Evolutionary conservation across 2,888 invertebrate species (phyloP).

Genomic region (Tribolium freemani): DNA sequence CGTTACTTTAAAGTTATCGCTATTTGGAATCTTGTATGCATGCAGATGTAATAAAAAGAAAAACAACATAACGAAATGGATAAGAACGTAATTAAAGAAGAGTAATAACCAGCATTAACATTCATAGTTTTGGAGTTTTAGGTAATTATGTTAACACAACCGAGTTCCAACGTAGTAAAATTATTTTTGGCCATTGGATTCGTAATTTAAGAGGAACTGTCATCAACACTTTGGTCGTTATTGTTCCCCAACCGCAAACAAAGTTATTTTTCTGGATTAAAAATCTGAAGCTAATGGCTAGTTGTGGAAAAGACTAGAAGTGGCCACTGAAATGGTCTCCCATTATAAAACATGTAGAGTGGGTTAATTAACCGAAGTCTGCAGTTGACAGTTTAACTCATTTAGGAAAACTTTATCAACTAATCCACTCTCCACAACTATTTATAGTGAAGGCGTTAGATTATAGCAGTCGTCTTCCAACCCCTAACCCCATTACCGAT

Average conservation of each 20-base stretch:
- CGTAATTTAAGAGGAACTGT: neutral
- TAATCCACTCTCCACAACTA: slow-evolving; percentile 57
- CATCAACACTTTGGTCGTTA: neutral
- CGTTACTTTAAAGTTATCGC: neutral
- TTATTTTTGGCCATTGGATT: neutral
- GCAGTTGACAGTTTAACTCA: slow-evolving; percentile 57
- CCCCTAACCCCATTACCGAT: slow-evolving; percentile 22
- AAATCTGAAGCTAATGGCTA: slow-evolving; percentile 6
- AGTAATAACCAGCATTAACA: neutral
- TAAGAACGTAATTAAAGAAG: neutral
- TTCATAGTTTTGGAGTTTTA: neutral
- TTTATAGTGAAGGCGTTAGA: slow-evolving; percentile 43
- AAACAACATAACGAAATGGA: neutral
- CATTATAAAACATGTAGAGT: slow-evolving; percentile 52
- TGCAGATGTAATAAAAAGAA: neutral
- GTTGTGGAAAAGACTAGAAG: neutral
- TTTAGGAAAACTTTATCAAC: slow-evolving; percentile 56
- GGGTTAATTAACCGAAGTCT: slow-evolving; percentile 61
- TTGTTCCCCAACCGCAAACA: neutral
- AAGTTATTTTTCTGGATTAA: neutral
- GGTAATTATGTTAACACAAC: neutral
- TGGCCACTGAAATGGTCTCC: slow-evolving; percentile 12
- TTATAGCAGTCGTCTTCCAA: slow-evolving; percentile 19
- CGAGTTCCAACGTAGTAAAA: neutral
- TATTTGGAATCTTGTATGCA: neutral